Evolutionary conservation across 2,888 invertebrate genomes (phyloP), one percentile per base, ranked within the genome.

Genomic region (Drepana falcataria): DNA sequence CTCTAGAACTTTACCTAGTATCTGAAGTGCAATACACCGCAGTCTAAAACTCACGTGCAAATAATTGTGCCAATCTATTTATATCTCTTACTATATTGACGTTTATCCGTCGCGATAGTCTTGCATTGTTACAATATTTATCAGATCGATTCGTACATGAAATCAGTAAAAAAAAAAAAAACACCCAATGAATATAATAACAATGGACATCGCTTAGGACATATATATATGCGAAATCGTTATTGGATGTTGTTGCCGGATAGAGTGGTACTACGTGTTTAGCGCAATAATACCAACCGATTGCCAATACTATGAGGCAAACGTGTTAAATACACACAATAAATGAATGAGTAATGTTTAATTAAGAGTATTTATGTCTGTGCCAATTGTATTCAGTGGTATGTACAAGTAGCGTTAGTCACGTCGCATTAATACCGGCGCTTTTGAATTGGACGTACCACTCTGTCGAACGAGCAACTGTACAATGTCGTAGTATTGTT

Each of bases 401-500:
- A 37, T 48, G n/a, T 51, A 21, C 21, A 21, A 21, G 21, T 21
- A 21, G 21, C 21, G 21, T 21, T 21, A 21, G 21, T 21, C 21
- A 21, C 21, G 21, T 21, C 21, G 21, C 21, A 21, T 21, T 21
- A 21, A 21, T 21, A 21, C 21, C 21, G 21, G 21, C 21, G 21
- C 21, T 49, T 35, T 55, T 51, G 52, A 55, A 60, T 64, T 55
- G 54, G 59, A 59, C 63, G 74, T 68, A 66, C 69, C 69, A 59
- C 71, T 78, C 73, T 73, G 73, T 69, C 75, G 71, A 70, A 66
- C 66, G 59, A 59, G 61, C 64, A 60, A 69, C 63, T 66, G 64
- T 71, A 71, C 65, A 60, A 69, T 66, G 66, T 75, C 66, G 73
- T 75, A 73, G 73, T 74, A 73, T 75, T 70, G 71, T 73, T 75